These are phyloP conservation scores for Gorsachius goisagi DNA, from an alignment of 2,113 vertebrate species.

Conservation along the genomic window DNA sequence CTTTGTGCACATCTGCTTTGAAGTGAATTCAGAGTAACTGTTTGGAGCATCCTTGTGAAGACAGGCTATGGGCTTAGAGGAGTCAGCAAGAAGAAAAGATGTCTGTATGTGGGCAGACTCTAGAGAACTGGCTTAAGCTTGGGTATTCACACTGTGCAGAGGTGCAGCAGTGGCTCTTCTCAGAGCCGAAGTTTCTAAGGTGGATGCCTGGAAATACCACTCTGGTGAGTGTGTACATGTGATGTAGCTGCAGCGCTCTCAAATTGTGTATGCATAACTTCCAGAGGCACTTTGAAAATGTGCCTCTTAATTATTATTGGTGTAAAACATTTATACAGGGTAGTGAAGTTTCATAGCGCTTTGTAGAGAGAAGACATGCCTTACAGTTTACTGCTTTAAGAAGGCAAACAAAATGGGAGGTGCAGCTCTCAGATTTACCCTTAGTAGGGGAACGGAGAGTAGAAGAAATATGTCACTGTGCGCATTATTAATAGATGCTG, in stretches of 20 bases:
- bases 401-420: background rate
- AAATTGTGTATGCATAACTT: background rate
- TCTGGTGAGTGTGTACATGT: too few relatives aligned
- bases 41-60: background rate
- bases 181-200: background rate
- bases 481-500: background rate
- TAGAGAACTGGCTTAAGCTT: background rate
- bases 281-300: background rate
- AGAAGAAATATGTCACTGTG: background rate
- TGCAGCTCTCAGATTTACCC: background rate
- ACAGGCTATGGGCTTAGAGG: background rate
- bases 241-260: background rate
- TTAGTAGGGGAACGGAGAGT: background rate
- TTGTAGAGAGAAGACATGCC: background rate
- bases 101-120: background rate
- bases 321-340: background rate
- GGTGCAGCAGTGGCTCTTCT: background rate
- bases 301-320: background rate
- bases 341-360: background rate
- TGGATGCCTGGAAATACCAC: background rate
- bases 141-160: background rate
- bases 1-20: slow-evolving; percentile 14
- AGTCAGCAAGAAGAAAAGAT: background rate
- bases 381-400: background rate
- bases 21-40: background rate